A percentile compares a stretch with the other conserved stretches of the same genome.
Conservation (phyloP, 2,797 vertebrate genomes). For the Danionella dracula region DNA sequence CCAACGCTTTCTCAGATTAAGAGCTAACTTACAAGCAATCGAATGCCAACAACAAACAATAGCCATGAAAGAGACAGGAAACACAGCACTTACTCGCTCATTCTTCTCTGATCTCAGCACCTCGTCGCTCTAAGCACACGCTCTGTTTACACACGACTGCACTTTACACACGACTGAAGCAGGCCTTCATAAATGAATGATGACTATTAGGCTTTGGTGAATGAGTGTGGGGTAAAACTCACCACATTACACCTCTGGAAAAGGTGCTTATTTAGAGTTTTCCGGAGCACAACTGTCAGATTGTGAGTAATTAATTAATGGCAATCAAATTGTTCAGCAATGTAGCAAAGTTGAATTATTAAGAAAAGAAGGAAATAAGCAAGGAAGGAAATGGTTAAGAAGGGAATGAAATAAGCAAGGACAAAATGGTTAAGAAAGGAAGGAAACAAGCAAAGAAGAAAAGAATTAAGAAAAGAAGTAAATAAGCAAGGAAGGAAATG, state of each 20-base stretch:
- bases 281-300: too few species aligned
- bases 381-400: too few species aligned
- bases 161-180: conserved; percentile 60
- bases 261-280: neutral
- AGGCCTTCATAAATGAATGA: conserved; percentile 67
- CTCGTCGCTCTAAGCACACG: neutral
- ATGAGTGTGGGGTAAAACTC: neutral
- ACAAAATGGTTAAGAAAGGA: too few species aligned
- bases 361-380: too few species aligned
- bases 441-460: too few species aligned
- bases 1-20: conserved; percentile 5
- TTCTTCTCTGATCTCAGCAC: conserved; percentile 6
- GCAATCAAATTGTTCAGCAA: too few species aligned
- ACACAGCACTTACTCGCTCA: neutral
- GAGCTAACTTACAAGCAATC: neutral
- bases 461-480: too few species aligned
- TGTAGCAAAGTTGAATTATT: too few species aligned
- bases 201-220: neutral
- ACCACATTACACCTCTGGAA: neutral
- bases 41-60: neutral
- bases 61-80: neutral
- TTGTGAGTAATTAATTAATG: too few species aligned
- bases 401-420: too few species aligned
- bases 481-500: too few species aligned
- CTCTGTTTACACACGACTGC: conserved; percentile 57